Evolutionary conservation across 2,113 vertebrate species (phyloP).

Genomic region (Nerophis lumbriciformis): DNA sequence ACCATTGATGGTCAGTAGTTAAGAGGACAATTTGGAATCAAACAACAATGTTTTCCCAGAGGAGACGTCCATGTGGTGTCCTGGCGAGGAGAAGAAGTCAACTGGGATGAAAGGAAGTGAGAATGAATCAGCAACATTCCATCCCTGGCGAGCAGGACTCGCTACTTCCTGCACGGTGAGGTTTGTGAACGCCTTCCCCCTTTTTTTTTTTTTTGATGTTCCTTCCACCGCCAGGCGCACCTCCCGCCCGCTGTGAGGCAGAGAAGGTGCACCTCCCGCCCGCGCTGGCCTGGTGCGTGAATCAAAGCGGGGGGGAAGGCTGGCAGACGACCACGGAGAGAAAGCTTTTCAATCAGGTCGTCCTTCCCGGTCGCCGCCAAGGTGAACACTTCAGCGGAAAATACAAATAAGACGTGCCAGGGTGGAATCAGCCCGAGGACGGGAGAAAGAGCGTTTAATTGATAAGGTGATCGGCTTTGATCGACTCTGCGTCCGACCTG

Average conservation of each 20-base stretch:
- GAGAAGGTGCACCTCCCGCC: constrained; percentile 61
- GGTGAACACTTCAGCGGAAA: constrained; percentile 67
- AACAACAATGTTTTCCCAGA: constrained; percentile 15
- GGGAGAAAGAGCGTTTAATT: constrained; percentile 20
- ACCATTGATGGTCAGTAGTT: no score
- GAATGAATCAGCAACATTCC: constrained; percentile 35
- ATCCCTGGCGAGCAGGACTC: constrained; percentile 36
- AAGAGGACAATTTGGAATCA: no score
- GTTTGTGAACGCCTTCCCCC: constrained; percentile 36
- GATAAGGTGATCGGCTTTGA: constrained; percentile 28
- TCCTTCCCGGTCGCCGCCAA: constrained; percentile 73
- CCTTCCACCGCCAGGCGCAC: constrained; percentile 54
- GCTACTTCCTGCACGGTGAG: constrained; percentile 33
- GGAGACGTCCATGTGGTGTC: constrained; percentile 48
- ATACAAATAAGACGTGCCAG: constrained; percentile 3
- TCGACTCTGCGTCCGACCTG: constrained; percentile 13
- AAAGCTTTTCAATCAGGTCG: constrained; percentile 80
- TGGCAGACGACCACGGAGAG: constrained; percentile 74
- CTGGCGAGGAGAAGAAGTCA: constrained; percentile 28
- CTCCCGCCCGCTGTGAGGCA: constrained; percentile 50
- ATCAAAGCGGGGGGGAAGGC: constrained; percentile 77
- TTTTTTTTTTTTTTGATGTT: constrained; percentile 30
- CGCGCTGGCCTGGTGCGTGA: constrained; percentile 68
- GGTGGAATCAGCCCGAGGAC: no score
- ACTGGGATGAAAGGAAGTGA: not conserved